These are phyloP conservation scores for Ranitomeya variabilis DNA, from an alignment of 2,113 vertebrate species.

Conservation along the genomic window DNA sequence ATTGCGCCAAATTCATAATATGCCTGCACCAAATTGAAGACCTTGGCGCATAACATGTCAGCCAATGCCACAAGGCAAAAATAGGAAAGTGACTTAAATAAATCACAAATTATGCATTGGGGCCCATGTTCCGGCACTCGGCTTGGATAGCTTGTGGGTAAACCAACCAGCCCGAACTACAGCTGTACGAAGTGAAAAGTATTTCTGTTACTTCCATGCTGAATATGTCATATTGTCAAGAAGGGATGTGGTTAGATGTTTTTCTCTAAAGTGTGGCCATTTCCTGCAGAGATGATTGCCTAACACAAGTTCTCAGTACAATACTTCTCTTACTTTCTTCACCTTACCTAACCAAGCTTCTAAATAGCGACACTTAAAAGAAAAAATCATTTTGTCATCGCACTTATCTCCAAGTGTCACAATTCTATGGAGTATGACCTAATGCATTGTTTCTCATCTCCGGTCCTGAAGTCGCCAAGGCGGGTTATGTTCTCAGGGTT, in stretches of 20 bases:
- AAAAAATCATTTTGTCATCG: background rate
- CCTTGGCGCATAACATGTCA: too few relatives aligned
- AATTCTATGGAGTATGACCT: background rate
- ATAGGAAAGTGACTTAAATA: too few relatives aligned
- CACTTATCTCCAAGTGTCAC: background rate
- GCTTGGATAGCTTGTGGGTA: background rate
- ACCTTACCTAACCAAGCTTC: background rate
- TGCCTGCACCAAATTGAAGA: too few relatives aligned
- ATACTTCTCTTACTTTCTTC: background rate
- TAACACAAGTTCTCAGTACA: background rate
- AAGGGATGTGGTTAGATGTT: constrained; percentile 12
- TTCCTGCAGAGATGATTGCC: background rate
- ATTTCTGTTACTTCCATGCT: background rate
- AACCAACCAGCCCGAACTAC: background rate
- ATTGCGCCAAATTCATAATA: too few relatives aligned
- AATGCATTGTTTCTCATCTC: background rate
- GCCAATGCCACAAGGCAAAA: too few relatives aligned
- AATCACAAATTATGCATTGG: too few relatives aligned
- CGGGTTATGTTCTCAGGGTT: background rate
- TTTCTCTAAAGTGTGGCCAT: background rate
- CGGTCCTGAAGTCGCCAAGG: too few relatives aligned
- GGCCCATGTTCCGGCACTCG: too few relatives aligned
- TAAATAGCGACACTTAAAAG: background rate
- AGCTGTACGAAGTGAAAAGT: too few relatives aligned
- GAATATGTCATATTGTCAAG: background rate